These are phyloP conservation scores for Benitochromis conjunctus DNA, from an alignment of 2,113 vertebrate species.

Conservation along the genomic window DNA sequence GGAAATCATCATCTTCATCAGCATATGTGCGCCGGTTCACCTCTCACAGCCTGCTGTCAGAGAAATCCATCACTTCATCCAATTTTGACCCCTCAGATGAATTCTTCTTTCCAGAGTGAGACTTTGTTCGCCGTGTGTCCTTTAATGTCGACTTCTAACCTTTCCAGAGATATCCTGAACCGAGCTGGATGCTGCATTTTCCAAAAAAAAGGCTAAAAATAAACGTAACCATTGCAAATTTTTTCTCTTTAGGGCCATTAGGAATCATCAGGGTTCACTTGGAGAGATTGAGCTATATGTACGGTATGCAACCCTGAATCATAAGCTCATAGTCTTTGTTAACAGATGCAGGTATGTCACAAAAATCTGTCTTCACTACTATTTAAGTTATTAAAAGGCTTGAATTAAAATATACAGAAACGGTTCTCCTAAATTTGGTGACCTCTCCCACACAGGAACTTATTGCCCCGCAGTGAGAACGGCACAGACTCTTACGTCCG, in stretches of 20 bases:
- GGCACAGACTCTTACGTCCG: constrained; percentile 91
- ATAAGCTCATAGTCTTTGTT: constrained; percentile 81
- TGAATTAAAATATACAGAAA: not conserved
- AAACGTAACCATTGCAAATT: not conserved
- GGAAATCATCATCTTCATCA: not conserved
- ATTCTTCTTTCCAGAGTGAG: constrained; percentile 77
- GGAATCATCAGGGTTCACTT: constrained; percentile 74
- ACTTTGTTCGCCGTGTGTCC: not conserved
- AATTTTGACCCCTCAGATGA: constrained; percentile 82
- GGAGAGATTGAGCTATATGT: constrained; percentile 86
- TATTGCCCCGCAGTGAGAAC: constrained; percentile 78
- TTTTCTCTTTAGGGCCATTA: constrained; percentile 50
- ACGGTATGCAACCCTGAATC: constrained; percentile 80
- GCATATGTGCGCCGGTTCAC: constrained; percentile 42
- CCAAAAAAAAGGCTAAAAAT: not conserved
- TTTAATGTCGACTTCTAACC: not conserved
- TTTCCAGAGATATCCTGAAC: not conserved
- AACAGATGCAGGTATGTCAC: constrained; percentile 84
- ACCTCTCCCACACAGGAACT: constrained; percentile 71
- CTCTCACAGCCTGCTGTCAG: constrained; percentile 82
- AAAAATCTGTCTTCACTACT: not conserved
- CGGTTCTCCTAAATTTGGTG: not conserved
- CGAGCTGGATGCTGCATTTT: not conserved
- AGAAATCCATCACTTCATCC: constrained; percentile 85
- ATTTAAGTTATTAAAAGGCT: not conserved